A percentile compares a stretch with the other conserved stretches of the same genome.
These are phyloP conservation scores for Pitta sordida DNA, from an alignment of 2,113 vertebrate genomes.

Conservation along the genomic window DNA sequence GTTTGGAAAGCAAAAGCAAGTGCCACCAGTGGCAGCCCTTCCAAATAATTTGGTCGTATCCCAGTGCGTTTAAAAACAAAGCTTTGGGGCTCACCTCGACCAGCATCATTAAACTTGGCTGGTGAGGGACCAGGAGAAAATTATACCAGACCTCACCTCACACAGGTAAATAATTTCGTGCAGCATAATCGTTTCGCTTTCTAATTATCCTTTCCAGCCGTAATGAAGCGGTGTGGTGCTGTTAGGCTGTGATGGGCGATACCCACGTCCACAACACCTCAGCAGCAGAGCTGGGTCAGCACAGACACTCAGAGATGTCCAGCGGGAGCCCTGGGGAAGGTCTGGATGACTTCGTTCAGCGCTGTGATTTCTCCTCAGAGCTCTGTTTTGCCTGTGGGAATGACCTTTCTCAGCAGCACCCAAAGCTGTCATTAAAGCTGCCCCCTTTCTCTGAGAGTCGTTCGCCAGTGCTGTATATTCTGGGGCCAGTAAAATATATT, in stretches of 20 bases:
- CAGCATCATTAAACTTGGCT: rapidly evolving
- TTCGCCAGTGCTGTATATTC: neutral
- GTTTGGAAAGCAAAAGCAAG: neutral
- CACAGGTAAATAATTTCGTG: rapidly evolving
- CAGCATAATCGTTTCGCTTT: rapidly evolving
- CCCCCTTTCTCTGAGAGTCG: rapidly evolving
- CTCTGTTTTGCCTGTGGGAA: neutral
- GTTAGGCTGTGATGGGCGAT: rapidly evolving
- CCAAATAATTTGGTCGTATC: rapidly evolving
- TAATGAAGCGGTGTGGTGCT: rapidly evolving
- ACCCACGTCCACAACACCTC: rapidly evolving
- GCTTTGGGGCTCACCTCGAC: rapidly evolving
- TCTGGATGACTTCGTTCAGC: neutral
- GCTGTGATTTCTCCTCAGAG: neutral
- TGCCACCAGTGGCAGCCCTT: neutral
- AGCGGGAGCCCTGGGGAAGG: neutral
- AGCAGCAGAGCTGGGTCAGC: neutral
- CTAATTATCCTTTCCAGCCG: neutral
- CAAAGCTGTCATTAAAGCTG: neutral
- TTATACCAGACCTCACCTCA: neutral
- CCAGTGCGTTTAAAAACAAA: rapidly evolving
- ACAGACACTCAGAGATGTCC: rapidly evolving
- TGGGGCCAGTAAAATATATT: neutral
- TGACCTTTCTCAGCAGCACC: neutral
- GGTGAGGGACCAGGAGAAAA: rapidly evolving